Base-by-base conservation (phyloP, 2,113 vertebrate genomes). In the Nerophis lumbriciformis region DNA sequence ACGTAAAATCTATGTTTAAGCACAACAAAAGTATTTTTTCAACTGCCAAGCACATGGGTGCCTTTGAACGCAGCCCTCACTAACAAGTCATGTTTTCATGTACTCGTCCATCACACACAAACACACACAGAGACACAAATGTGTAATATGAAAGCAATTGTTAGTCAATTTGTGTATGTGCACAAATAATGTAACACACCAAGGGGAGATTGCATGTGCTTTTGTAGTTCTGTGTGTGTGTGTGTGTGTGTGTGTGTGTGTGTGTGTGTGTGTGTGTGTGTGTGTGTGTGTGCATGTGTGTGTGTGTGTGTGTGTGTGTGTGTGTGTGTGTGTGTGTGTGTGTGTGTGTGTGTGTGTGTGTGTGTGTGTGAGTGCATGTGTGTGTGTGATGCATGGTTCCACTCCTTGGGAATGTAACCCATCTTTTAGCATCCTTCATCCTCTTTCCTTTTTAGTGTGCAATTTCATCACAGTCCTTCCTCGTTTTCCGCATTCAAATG, bases 381-480 rank as follows among this genome's bases (percentile, higher is more conserved):
- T 21, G 48, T 3, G 19, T 48, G 61, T 50, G 60, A 48, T 61
- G 66, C 14, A 57, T 57, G 72, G 83, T 78, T 81, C 78, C 71
- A 51, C 68, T 69, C 62, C 62, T 72, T 71, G 21, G 15, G 53
- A 73, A 75, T 77, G 53, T 55, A 63, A 77, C 71, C 61, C 62
- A 57, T 81, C 65, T 69, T 35, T 65, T 12, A 7, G 60, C 69
- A 77, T 78, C 75, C 80, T 73, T 80, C 77, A 77, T 77, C 74
- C 62, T 70, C 57, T 72, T 69, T 66, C 69, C 69, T 77, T 63
- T 81, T 75, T 69, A 78, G 68, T 80, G 80, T 76, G 76, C 72
- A 73, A 79, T 81, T 84, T 78, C 82, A 75, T 82, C 83, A 73
- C 69, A 80, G 76, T 76, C 73, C 49, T 28, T 37, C 3, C 42